Conservation (phyloP, 2,888 invertebrate species). For the Disparrhopalites patrizii region DNA sequence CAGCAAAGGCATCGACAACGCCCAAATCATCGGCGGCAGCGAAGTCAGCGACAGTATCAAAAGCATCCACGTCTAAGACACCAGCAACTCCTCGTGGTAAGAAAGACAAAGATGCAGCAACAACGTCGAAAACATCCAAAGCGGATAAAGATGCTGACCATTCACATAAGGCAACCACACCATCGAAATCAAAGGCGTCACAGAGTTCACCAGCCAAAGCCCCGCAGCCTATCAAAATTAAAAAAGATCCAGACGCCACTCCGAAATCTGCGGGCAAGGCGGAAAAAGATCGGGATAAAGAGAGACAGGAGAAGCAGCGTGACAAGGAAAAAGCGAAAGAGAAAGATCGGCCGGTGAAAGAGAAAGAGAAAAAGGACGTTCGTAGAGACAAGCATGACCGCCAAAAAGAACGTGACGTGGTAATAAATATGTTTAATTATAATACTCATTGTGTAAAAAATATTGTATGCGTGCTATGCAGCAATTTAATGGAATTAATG, state of each 20-base stretch:
- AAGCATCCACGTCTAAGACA: neutral
- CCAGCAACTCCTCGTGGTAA: too few relatives aligned
- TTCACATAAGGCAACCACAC: neutral
- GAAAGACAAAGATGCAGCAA: constrained; percentile 12
- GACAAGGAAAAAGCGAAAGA: constrained; percentile 32
- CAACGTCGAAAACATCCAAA: neutral
- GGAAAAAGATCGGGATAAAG: constrained; percentile 14
- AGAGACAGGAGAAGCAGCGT: constrained; percentile 51
- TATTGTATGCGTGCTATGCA: neutral
- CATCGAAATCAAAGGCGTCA: neutral
- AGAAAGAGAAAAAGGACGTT: constrained; percentile 28
- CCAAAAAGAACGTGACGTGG: constrained; percentile 28
- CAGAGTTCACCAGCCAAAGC: constrained; percentile 16
- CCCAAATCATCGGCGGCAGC: too few relatives aligned
- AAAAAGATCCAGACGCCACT: constrained; percentile 32
- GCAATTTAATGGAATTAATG: neutral
- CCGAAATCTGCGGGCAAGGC: neutral
- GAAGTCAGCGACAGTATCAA: neutral
- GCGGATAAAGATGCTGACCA: constrained; percentile 14
- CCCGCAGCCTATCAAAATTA: constrained; percentile 26
- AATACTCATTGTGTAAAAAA: neutral
- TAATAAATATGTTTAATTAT: neutral
- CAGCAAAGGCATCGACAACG: constrained; percentile 1
- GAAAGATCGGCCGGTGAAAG: constrained; percentile 23
- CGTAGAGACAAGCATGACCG: constrained; percentile 25